Evolutionary conservation across 2,888 invertebrate species (phyloP).

Genomic region (Eupithecia insigniata): DNA sequence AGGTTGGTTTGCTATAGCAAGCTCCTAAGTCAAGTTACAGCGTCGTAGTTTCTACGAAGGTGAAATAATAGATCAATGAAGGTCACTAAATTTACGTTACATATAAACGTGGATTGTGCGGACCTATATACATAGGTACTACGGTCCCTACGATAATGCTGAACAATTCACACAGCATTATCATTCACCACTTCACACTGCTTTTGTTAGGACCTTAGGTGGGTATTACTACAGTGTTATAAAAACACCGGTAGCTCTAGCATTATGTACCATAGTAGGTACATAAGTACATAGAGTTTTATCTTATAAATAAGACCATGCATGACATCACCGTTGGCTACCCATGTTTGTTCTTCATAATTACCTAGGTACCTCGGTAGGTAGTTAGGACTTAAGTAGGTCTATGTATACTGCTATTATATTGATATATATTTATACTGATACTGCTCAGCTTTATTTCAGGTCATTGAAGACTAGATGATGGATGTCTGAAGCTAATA

Average conservation of each 20-base stretch:
- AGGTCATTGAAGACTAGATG: slow-evolving; percentile 30
- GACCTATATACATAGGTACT: too few species aligned
- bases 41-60: background rate
- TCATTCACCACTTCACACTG: too few species aligned
- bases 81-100: background rate
- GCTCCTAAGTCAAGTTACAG: background rate
- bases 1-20: background rate
- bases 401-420: background rate
- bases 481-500: background rate
- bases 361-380: slow-evolving; percentile 19
- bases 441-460: slow-evolving; percentile 26
- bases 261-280: too few species aligned
- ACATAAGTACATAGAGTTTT: too few species aligned
- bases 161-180: too few species aligned
- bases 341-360: slow-evolving; percentile 49
- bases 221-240: too few species aligned
- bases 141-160: too few species aligned
- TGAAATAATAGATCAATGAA: background rate
- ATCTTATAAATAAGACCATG: background rate
- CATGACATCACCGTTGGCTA: slow-evolving; percentile 46
- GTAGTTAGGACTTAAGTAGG: background rate
- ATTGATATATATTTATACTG: slow-evolving; percentile 30
- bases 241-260: too few species aligned
- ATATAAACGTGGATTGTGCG: background rate
- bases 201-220: too few species aligned